phyloP scores from a whole-genome alignment of 2,797 vertebrate species.

The Rhabdomys pumilio region DNA sequence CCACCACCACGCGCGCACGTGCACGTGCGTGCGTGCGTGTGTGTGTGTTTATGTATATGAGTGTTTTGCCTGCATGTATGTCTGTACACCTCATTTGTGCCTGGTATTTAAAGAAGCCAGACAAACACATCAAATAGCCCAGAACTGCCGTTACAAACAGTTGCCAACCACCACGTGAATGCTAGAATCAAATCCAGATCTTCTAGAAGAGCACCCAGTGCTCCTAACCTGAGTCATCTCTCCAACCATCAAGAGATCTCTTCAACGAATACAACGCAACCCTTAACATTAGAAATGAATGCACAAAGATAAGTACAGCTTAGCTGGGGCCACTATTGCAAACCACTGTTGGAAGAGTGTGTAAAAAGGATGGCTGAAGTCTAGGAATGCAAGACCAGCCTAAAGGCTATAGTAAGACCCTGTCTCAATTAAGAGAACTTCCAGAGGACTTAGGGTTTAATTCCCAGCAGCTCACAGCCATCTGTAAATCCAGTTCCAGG shows the following conservation, averaged over 20 bases:
- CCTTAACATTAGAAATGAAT: constrained; percentile 12
- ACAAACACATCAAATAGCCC: not conserved
- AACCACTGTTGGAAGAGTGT: not conserved
- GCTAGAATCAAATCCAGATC: not conserved
- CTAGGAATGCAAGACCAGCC: not conserved
- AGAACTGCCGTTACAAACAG: not conserved
- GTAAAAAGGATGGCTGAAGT: not conserved
- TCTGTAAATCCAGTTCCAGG: not conserved
- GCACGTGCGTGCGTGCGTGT: not conserved
- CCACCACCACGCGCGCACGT: too few species aligned
- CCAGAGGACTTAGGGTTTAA: not conserved
- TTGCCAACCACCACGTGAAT: not conserved
- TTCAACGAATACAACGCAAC: not conserved
- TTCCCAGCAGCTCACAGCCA: not conserved
- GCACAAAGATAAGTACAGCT: not conserved
- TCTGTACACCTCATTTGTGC: not conserved
- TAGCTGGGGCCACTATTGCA: not conserved
- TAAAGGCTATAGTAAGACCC: not conserved
- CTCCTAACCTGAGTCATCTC: not conserved
- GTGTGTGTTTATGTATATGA: not conserved
- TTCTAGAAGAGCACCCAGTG: not conserved
- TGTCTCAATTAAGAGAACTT: not conserved
- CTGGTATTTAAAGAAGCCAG: not conserved
- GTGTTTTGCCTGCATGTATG: not conserved
- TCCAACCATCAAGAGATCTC: not conserved